A percentile compares a stretch with the other conserved stretches of the same genome.
phyloP scores from a whole-genome alignment of 2,113 vertebrate genomes.

The Eubucco bourcierii region DNA sequence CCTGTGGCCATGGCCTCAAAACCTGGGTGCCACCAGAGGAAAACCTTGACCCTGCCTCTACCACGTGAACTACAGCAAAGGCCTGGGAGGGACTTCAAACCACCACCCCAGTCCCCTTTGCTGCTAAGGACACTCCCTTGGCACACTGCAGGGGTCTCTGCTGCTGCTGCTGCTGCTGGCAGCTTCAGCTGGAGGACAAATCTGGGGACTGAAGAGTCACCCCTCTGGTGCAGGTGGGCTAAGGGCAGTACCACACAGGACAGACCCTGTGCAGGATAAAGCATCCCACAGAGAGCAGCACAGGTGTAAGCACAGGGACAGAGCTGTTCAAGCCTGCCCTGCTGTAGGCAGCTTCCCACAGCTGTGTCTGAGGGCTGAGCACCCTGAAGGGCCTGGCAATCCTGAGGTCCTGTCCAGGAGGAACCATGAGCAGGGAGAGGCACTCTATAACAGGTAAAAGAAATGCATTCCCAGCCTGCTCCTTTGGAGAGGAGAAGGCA shows the following conservation, averaged over 20 bases:
- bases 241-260: not conserved
- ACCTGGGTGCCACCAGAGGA: not conserved
- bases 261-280: not conserved
- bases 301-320: not conserved
- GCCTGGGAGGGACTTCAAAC: not conserved
- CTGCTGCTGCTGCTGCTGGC: not conserved
- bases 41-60: not conserved
- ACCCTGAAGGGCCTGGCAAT: not conserved
- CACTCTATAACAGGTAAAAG: not conserved
- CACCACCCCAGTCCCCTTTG: not conserved
- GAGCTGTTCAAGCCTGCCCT: not conserved
- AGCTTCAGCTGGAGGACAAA: not conserved
- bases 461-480: not conserved
- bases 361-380: not conserved
- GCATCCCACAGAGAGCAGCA: not conserved
- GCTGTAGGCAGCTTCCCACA: not conserved
- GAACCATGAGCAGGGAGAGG: not conserved
- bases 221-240: not conserved
- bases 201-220: not conserved
- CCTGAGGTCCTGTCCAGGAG: fast-evolving
- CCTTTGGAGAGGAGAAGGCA: not conserved
- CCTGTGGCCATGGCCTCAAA: not conserved
- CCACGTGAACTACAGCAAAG: not conserved
- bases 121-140: not conserved
- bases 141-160: not conserved